Conservation (phyloP, 53 echinoderm and acorn worm genomes). For the Zoroaster sp. region DNA sequence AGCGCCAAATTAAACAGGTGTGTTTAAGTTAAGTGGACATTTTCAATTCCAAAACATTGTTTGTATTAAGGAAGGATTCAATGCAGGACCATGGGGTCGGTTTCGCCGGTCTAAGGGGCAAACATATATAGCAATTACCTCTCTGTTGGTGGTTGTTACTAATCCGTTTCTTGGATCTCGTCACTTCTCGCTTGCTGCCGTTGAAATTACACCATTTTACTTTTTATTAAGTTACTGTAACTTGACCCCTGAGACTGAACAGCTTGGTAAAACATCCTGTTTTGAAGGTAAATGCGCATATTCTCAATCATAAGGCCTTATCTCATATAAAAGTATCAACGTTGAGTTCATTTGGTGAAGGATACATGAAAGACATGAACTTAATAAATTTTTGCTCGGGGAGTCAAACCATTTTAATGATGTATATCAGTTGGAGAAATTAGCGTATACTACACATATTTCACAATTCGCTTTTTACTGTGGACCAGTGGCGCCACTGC, state of each 20-base stretch:
- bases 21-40: constrained; percentile 13
- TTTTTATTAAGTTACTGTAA: too few relatives aligned
- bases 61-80: neutral
- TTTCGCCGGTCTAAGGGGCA: neutral
- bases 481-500: too few relatives aligned
- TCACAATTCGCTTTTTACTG: too few relatives aligned
- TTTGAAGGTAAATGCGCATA: neutral
- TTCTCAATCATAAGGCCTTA: too few relatives aligned
- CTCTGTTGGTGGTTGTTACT: neutral
- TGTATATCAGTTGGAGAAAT: too few relatives aligned
- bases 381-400: too few relatives aligned
- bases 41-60: neutral
- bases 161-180: neutral
- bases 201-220: too few relatives aligned
- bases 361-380: too few relatives aligned
- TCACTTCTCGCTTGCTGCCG: neutral
- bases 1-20: neutral
- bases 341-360: too few relatives aligned
- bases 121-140: neutral
- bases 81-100: neutral
- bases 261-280: constrained; percentile 1
- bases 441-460: too few relatives aligned
- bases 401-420: too few relatives aligned
- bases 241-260: neutral
- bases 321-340: too few relatives aligned